Conservation (phyloP, 2,113 vertebrate genomes). For the Leptobrachium leishanense region DNA sequence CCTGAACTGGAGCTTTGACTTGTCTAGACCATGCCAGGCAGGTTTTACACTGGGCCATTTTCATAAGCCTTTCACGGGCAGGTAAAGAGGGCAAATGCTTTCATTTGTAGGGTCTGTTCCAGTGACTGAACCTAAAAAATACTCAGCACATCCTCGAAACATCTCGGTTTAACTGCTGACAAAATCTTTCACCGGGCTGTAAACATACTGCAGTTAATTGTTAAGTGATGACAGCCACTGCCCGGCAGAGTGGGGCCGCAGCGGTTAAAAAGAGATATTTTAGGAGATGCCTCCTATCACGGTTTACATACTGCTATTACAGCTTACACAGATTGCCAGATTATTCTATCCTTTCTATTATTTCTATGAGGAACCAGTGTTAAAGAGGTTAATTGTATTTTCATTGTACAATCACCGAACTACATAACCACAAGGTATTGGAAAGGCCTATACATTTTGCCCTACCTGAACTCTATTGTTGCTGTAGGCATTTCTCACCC, state of each 20-base stretch:
- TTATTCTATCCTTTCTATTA: constrained; percentile 6
- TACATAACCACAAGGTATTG: not conserved
- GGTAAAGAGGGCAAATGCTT: constrained; percentile 34
- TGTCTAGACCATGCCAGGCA: constrained; percentile 19
- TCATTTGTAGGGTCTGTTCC: constrained; percentile 48
- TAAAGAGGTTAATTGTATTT: constrained; percentile 36
- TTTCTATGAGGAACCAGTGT: constrained; percentile 17
- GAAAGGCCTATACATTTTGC: not conserved
- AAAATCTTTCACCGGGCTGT: constrained; percentile 66
- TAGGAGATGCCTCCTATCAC: not conserved
- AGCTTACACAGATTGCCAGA: not conserved
- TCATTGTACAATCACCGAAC: constrained; percentile 24
- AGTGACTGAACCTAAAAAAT: constrained; percentile 37
- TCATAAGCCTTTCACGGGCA: constrained; percentile 18
- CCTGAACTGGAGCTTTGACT: constrained; percentile 25
- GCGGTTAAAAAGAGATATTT: constrained; percentile 44
- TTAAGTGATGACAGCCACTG: constrained; percentile 71
- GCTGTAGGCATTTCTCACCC: not conserved
- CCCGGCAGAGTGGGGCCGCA: constrained; percentile 7
- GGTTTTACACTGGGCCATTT: constrained; percentile 33
- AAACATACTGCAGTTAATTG: constrained; percentile 75
- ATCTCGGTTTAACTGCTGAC: constrained; percentile 68
- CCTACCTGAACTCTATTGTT: not conserved
- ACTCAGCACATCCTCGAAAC: constrained; percentile 42
- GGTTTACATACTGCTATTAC: not conserved